A percentile compares a stretch with the other conserved stretches of the same genome.
Evolutionary conservation across 2,888 invertebrate genomes (phyloP).

Genomic region (Subacronicta megacephala): DNA sequence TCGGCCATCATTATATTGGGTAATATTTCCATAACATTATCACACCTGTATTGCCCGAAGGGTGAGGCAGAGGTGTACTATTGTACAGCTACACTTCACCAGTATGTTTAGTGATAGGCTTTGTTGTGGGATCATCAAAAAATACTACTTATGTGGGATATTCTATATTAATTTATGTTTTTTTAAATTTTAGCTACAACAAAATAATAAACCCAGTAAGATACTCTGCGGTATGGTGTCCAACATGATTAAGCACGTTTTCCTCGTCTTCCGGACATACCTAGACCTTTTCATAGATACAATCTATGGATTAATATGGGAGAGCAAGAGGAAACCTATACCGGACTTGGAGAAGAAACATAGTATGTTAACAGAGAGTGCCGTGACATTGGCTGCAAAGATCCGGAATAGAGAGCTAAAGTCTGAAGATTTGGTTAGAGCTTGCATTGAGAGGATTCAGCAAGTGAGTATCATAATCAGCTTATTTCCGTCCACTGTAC

Average conservation of each 20-base stretch:
- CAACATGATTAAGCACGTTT: slow-evolving; percentile 73
- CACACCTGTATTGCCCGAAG: too few species aligned
- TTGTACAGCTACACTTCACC: too few species aligned
- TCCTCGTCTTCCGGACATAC: slow-evolving; percentile 72
- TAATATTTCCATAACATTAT: too few species aligned
- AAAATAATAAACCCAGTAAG: slow-evolving; percentile 72
- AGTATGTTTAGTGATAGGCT: too few species aligned
- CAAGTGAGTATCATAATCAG: slow-evolving; percentile 81
- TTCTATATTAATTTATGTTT: too few species aligned
- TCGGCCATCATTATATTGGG: too few species aligned
- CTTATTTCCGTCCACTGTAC: too few species aligned
- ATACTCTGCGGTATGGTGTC: slow-evolving; percentile 76
- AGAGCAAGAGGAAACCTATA: slow-evolving; percentile 67
- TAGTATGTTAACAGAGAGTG: slow-evolving; percentile 89
- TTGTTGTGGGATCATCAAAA: too few species aligned
- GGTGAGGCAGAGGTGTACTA: too few species aligned
- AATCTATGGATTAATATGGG: slow-evolving; percentile 76
- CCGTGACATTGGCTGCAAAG: slow-evolving; percentile 91
- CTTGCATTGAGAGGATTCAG: slow-evolving; percentile 94
- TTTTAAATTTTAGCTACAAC: slow-evolving; percentile 60
- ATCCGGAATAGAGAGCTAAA: slow-evolving; percentile 91
- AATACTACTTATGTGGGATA: too few species aligned
- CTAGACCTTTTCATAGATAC: slow-evolving; percentile 78
- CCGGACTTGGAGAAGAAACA: slow-evolving; percentile 78
- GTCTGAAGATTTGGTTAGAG: slow-evolving; percentile 92